A percentile compares a stretch with the other conserved stretches of the same genome.
phyloP scores from a whole-genome alignment of 2,797 vertebrate genomes.

The Ficedula albicollis region DNA sequence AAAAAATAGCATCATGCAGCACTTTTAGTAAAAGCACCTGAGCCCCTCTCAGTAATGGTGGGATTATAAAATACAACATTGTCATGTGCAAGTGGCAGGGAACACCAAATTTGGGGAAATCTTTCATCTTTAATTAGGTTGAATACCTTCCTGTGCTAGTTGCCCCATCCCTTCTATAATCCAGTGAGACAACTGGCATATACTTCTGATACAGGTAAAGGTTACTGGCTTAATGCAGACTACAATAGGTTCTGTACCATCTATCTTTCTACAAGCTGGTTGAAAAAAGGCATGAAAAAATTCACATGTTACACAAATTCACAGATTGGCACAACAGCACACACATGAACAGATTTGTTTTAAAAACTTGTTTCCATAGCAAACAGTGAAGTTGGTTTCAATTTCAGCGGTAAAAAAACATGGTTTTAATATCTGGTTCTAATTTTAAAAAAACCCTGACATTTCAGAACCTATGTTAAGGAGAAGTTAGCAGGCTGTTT shows the following conservation, averaged over 20 bases:
- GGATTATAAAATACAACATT: background rate
- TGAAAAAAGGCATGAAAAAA: background rate
- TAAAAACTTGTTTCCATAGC: background rate
- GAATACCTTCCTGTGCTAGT: background rate
- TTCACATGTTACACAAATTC: background rate
- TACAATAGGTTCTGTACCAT: background rate
- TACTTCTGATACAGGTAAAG: background rate
- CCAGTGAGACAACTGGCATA: background rate
- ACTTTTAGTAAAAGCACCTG: background rate
- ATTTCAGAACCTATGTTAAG: background rate
- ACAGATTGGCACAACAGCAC: background rate
- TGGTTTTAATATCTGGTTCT: background rate
- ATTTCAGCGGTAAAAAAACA: background rate
- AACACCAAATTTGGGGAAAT: background rate
- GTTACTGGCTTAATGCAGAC: background rate
- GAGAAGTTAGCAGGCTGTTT: background rate
- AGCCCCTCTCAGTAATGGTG: rapidly evolving
- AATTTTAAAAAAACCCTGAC: background rate
- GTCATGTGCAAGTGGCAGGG: background rate
- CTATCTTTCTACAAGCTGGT: background rate
- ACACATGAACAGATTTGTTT: background rate
- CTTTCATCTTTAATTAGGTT: background rate
- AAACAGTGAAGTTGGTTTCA: background rate
- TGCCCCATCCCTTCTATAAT: background rate
- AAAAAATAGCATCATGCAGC: background rate